These are phyloP conservation scores for Harpagus bidentatus DNA, from an alignment of 2,113 vertebrate species.

Conservation along the genomic window DNA sequence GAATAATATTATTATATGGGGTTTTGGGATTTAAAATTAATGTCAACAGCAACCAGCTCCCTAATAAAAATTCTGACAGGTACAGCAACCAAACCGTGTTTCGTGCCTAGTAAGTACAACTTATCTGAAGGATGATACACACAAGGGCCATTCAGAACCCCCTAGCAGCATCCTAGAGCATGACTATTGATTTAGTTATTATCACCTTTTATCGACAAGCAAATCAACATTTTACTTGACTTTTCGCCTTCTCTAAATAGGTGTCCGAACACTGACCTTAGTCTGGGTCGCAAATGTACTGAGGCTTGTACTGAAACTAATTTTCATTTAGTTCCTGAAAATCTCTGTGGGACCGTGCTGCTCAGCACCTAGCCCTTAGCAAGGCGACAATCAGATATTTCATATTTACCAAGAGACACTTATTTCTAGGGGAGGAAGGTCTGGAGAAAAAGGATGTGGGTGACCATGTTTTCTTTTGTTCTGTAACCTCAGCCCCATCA, in stretches of 20 bases:
- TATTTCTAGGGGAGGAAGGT: neutral
- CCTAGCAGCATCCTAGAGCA: neutral
- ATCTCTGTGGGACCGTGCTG: rapidly evolving
- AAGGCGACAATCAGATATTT: neutral
- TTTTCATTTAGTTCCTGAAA: neutral
- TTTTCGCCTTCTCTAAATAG: neutral
- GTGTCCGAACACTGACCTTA: neutral
- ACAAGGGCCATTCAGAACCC: neutral
- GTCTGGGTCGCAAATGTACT: neutral
- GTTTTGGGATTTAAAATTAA: neutral
- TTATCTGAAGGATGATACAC: neutral
- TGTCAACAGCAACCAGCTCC: neutral
- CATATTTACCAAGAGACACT: neutral
- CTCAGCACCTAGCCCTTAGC: neutral
- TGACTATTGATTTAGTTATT: neutral
- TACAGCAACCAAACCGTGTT: neutral
- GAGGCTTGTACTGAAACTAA: neutral
- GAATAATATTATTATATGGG: neutral
- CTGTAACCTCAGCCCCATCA: neutral
- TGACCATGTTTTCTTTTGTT: neutral
- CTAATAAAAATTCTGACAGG: neutral
- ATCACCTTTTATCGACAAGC: neutral
- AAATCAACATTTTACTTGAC: neutral
- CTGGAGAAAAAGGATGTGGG: neutral
- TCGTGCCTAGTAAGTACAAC: neutral